Evolutionary conservation across 2,888 invertebrate species (phyloP).

Genomic region (Eumacrocentrus americanus): DNA sequence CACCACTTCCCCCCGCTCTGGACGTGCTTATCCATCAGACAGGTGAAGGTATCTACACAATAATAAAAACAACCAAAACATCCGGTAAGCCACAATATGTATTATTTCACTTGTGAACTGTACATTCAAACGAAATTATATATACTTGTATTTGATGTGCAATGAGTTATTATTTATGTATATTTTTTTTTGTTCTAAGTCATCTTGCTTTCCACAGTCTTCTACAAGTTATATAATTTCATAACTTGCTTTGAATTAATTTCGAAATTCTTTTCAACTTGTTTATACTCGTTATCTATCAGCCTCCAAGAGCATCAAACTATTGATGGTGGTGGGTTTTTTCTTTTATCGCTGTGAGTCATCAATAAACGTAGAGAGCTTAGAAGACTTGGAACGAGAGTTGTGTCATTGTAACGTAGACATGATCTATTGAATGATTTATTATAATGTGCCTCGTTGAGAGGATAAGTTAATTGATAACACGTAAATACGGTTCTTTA

Average conservation of each 20-base stretch:
- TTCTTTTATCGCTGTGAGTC: no score
- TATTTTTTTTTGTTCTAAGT: slow-evolving; percentile 29
- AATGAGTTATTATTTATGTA: slow-evolving; percentile 46
- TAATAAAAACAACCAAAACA: slow-evolving; percentile 20
- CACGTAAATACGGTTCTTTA: neutral
- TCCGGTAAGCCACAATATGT: slow-evolving; percentile 55
- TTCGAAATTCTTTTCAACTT: slow-evolving; percentile 23
- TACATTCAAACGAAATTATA: slow-evolving; percentile 37
- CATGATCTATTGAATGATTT: no score
- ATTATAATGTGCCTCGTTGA: no score
- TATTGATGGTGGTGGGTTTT: neutral
- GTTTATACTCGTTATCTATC: slow-evolving; percentile 25
- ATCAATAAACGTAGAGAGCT: no score
- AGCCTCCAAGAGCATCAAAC: neutral
- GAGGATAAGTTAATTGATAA: no score
- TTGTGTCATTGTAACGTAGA: no score
- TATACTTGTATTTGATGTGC: slow-evolving; percentile 56
- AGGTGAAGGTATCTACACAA: slow-evolving; percentile 54
- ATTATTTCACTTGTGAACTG: no score
- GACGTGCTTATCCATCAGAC: slow-evolving; percentile 20
- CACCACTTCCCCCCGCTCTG: neutral
- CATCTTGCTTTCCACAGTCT: slow-evolving; percentile 24
- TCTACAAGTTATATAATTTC: slow-evolving; percentile 33
- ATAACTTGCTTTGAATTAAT: slow-evolving; percentile 23
- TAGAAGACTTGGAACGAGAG: no score